Base-by-base conservation (phyloP, 1,140 invertebrate genomes). In the Armadillidium nasatum region DNA sequence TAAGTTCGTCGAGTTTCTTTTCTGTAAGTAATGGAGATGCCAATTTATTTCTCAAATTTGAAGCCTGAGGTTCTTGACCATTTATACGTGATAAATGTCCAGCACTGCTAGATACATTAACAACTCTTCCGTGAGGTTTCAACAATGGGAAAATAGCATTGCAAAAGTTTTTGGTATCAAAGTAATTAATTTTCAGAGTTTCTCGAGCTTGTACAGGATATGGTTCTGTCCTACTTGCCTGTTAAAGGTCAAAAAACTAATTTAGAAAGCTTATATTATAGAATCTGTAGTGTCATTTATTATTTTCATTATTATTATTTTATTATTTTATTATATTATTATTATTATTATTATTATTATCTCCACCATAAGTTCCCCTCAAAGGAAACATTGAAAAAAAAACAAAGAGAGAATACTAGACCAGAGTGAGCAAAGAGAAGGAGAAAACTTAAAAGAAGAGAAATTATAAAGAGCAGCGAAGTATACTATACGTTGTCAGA, bases 111-210 rank as follows among this genome's bases (percentile, higher is more conserved):
- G 91, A 92, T 0, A 94, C 75, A 84, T 93, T 91, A 0, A 93
- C 89, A 23, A 93, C 90, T 84, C 89, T 87, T 6, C 89, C 91
- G 82, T 90, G 88, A 66, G 88, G 84, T 44, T 87, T 84, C 9
- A 93, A 83, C 4, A 93, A 78, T 10, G 92, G 91, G 82, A 92
- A 91, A 1, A 93, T 82, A 50, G 84, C 84, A 13, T 90, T 84
- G 80, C 90, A 93, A 21, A 90, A 86, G 67, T 87, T 85, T 10
- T 90, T 80, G 0, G 89, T 87, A 13, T 86, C 87, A 81, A 89
- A 91, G 82, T 90, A 93, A 83, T 94, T 93, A 0, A 89, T 88
- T 46, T 83, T 83, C 0, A 91, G 80, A 0, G 91, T 92, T 76
- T 89, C 85, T 80, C 89, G 87, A 0, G 91, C 92, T 86, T 93